phyloP scores from a whole-genome alignment of 2,797 vertebrate genomes.

The Ambastaia sidthimunki region DNA sequence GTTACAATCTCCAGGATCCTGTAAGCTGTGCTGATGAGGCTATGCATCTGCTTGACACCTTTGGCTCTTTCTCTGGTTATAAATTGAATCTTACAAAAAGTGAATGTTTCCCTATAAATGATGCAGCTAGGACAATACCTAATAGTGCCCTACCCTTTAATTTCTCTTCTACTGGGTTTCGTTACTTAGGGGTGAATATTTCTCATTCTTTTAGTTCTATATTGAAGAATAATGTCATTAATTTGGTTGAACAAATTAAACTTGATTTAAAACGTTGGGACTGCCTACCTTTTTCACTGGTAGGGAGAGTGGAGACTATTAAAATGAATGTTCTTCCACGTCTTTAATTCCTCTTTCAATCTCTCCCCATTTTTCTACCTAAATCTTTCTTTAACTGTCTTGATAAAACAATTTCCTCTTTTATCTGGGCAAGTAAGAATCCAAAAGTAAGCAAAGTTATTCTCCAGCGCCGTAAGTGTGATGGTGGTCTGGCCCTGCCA shows the following conservation, averaged over 20 bases:
- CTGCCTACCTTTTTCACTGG: too few relatives aligned
- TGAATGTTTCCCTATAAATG: not conserved
- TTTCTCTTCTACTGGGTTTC: not conserved
- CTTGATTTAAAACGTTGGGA: too few relatives aligned
- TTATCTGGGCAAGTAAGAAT: too few relatives aligned
- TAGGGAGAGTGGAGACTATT: not conserved
- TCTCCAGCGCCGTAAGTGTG: not conserved
- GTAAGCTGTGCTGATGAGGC: too few relatives aligned
- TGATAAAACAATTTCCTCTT: too few relatives aligned
- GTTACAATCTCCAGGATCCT: not conserved
- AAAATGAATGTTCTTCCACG: conserved; percentile 2
- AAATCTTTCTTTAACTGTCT: too few relatives aligned
- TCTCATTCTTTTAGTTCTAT: not conserved
- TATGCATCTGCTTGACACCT: not conserved
- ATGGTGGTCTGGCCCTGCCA: not conserved
- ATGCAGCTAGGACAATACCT: not conserved
- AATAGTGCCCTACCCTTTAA: not conserved
- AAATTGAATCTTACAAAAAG: not conserved
- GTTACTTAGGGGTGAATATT: not conserved
- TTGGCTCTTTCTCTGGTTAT: not conserved
- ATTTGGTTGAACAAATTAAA: too few relatives aligned
- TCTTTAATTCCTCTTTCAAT: too few relatives aligned
- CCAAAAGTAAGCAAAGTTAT: too few relatives aligned
- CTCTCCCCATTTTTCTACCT: too few relatives aligned
- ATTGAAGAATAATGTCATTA: too few relatives aligned